phyloP scores from a whole-genome alignment of 2,113 vertebrate species.

The Stigmatopora argus region DNA sequence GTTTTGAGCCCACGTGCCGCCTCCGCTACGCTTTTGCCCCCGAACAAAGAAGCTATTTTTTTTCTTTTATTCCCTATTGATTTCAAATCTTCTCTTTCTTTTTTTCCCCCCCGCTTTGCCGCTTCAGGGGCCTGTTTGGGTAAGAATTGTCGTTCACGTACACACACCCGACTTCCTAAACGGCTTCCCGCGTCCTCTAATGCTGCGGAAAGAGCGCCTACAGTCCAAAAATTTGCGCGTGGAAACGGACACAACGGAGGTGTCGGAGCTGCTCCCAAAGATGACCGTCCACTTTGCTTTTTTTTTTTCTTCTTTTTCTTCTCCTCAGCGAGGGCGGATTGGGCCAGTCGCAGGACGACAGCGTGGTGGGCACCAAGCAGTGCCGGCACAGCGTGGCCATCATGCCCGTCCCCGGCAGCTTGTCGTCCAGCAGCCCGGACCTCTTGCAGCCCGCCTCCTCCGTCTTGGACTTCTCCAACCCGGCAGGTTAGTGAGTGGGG shows the following conservation, averaged over 20 bases:
- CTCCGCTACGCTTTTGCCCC: not conserved
- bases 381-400: constrained; percentile 91
- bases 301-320: not conserved
- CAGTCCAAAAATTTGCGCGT: no score
- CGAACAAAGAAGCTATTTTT: not conserved
- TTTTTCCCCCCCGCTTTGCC: constrained; percentile 52
- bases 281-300: no score
- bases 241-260: no score
- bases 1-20: no score
- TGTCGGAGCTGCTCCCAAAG: no score
- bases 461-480: constrained; percentile 87
- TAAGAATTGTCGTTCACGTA: constrained; percentile 68
- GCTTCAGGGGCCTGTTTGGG: constrained; percentile 83
- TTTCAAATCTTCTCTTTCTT: not conserved
- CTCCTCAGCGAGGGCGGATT: constrained; percentile 82
- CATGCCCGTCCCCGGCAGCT: constrained; percentile 88
- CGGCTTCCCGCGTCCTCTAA: no score
- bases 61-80: not conserved
- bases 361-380: constrained; percentile 91
- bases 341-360: constrained; percentile 95
- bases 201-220: no score
- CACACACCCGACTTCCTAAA: constrained; percentile 5
- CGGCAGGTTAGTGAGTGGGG: constrained; percentile 73
- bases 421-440: constrained; percentile 93
- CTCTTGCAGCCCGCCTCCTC: constrained; percentile 87